Percentiles rank a stretch among this genome's conserved stretches.
Evolutionary conservation across 2,888 invertebrate species (phyloP).

Genomic region (Drosophila rubida): DNA sequence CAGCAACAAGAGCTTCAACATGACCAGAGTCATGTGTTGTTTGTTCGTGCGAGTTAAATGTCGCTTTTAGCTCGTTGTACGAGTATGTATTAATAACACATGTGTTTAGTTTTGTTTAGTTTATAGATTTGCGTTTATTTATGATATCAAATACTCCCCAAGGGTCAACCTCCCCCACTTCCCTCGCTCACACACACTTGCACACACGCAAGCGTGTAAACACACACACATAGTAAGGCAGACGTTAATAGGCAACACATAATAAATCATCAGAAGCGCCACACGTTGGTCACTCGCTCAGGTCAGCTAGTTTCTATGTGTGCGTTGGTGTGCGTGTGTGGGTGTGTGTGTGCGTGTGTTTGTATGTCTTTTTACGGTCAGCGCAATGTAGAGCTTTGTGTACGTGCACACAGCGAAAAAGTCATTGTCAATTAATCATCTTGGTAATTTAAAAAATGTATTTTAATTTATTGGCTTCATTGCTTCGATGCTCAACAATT

Average conservation of each 20-base stretch:
- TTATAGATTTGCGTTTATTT: slow-evolving; percentile 81
- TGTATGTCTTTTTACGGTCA: slow-evolving; percentile 15
- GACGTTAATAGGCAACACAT: slow-evolving; percentile 79
- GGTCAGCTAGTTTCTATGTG: slow-evolving; percentile 30
- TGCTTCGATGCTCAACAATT: background rate
- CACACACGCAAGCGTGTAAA: slow-evolving; percentile 6
- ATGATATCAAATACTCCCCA: slow-evolving; percentile 59
- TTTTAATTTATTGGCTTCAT: background rate
- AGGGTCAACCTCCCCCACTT: slow-evolving; percentile 6
- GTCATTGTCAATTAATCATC: slow-evolving; percentile 5
- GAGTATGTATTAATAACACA: slow-evolving; percentile 50
- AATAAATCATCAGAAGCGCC: slow-evolving; percentile 69
- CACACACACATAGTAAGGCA: slow-evolving; percentile 40
- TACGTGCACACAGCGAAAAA: slow-evolving; percentile 26
- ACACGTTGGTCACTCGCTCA: slow-evolving; percentile 45
- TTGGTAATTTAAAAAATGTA: background rate
- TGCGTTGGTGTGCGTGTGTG: slow-evolving; percentile 10
- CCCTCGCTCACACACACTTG: background rate
- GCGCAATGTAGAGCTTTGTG: slow-evolving; percentile 38
- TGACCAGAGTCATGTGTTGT: slow-evolving; percentile 40
- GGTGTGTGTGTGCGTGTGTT: slow-evolving; percentile 17
- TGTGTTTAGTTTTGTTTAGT: slow-evolving; percentile 79
- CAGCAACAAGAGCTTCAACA: slow-evolving; percentile 18
- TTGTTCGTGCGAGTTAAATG: slow-evolving; percentile 43
- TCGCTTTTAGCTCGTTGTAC: slow-evolving; percentile 24